A percentile compares a stretch with the other conserved stretches of the same genome.
phyloP scores from a whole-genome alignment of 2,888 invertebrate species.

The Oxytorus armatus region DNA sequence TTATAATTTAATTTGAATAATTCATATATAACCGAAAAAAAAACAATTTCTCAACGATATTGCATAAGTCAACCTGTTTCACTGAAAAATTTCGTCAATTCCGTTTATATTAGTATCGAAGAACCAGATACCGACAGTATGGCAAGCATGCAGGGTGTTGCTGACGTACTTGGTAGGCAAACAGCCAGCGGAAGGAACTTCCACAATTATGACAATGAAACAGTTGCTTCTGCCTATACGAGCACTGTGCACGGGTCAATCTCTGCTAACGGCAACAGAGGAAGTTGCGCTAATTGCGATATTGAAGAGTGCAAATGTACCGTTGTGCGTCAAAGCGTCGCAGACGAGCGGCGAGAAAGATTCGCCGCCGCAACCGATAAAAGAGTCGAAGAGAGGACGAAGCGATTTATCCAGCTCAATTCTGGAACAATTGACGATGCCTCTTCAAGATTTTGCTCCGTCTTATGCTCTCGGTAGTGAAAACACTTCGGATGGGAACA shows the following conservation, averaged over 20 bases:
- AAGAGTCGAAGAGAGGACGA: constrained; percentile 87
- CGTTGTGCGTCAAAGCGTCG: constrained; percentile 85
- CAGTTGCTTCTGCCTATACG: constrained; percentile 89
- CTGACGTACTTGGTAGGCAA: constrained; percentile 87
- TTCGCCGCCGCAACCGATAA: constrained; percentile 85
- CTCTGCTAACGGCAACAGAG: constrained; percentile 91
- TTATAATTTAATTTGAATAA: neutral
- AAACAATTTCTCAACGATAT: too few species aligned
- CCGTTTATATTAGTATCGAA: constrained; percentile 86
- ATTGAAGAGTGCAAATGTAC: constrained; percentile 89
- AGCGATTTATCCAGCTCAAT: constrained; percentile 90
- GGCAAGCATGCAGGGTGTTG: constrained; percentile 89
- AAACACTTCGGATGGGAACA: constrained; percentile 84
- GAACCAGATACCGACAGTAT: constrained; percentile 88
- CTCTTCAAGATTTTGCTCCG: constrained; percentile 87
- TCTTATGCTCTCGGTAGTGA: constrained; percentile 83
- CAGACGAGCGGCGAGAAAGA: constrained; percentile 86
- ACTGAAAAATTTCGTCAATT: neutral
- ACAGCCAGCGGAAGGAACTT: constrained; percentile 81
- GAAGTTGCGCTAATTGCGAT: constrained; percentile 91
- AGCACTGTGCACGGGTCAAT: constrained; percentile 90
- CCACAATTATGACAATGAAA: constrained; percentile 84
- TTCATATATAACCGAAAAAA: too few species aligned
- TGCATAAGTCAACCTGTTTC: too few species aligned
- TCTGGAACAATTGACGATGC: constrained; percentile 90